Evolutionary conservation across 2,888 invertebrate genomes (phyloP).

Genomic region (Uloborus plumipes): DNA sequence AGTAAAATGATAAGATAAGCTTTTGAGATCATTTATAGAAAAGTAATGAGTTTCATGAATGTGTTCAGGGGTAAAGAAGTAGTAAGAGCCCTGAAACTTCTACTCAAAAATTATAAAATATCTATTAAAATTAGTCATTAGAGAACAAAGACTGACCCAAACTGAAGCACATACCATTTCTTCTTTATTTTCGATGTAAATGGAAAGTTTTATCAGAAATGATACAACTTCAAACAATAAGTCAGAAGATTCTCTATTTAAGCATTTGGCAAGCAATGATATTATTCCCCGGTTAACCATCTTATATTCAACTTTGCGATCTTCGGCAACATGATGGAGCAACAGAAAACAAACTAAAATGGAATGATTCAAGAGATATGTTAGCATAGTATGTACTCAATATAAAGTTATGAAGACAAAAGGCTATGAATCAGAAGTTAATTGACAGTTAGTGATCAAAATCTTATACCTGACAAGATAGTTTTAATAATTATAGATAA

Average conservation of each 20-base stretch:
- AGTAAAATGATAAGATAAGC: no score
- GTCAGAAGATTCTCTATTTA: slow-evolving; percentile 92
- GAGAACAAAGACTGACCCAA: no score
- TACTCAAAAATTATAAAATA: no score
- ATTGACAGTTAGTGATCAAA: not conserved
- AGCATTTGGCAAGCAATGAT: slow-evolving; percentile 85
- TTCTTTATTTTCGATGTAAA: slow-evolving; percentile 94
- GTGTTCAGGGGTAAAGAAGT: no score
- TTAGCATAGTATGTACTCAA: not conserved
- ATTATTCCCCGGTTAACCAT: slow-evolving; percentile 95
- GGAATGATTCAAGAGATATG: not conserved
- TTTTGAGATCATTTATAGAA: no score
- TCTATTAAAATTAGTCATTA: no score
- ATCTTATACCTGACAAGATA: no score
- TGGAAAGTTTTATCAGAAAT: slow-evolving; percentile 94
- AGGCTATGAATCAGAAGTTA: not conserved
- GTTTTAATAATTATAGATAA: no score
- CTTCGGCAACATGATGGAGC: slow-evolving; percentile 94
- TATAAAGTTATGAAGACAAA: not conserved
- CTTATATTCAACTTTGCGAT: slow-evolving; percentile 94
- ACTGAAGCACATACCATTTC: slow-evolving; percentile 78
- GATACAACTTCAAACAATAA: slow-evolving; percentile 90
- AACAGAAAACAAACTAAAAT: slow-evolving; percentile 87
- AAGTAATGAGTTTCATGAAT: no score
- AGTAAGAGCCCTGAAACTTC: no score